Percentiles rank a stretch among this genome's conserved stretches.
phyloP scores from a whole-genome alignment of 2,797 vertebrate species.

The Steatocranus sp. region DNA sequence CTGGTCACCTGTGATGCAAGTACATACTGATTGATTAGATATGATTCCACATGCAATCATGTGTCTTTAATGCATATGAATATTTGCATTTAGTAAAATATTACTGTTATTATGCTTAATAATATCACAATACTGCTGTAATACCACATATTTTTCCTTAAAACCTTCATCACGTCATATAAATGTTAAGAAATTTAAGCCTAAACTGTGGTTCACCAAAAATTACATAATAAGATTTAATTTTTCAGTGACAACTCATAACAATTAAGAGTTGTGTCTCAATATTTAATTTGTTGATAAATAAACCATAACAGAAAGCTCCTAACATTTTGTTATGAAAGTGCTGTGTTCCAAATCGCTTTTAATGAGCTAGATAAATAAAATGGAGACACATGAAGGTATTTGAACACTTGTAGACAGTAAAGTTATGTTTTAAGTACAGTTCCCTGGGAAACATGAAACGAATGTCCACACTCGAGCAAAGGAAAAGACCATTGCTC shows the following conservation, averaged over 20 bases:
- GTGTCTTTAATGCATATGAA: neutral
- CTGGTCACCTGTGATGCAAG: neutral
- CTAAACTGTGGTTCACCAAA: neutral
- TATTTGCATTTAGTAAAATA: neutral
- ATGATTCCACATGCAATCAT: neutral
- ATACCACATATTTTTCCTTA: neutral
- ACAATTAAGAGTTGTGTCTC: neutral
- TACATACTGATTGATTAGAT: neutral
- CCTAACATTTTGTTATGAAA: neutral
- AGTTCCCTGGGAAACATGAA: neutral
- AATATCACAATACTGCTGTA: neutral
- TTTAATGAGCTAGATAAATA: neutral
- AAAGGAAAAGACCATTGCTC: neutral
- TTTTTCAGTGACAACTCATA: neutral
- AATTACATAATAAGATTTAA: neutral
- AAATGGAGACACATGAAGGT: neutral
- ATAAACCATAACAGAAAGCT: neutral
- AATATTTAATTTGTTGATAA: neutral
- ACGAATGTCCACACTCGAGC: neutral
- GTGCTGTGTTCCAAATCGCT: neutral
- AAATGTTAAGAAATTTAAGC: neutral
- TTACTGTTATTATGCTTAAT: neutral
- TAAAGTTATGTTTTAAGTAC: neutral
- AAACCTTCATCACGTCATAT: neutral
- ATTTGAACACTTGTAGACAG: neutral